Conservation (phyloP, 2,797 vertebrate genomes). For the Ambastaia sidthimunki region DNA sequence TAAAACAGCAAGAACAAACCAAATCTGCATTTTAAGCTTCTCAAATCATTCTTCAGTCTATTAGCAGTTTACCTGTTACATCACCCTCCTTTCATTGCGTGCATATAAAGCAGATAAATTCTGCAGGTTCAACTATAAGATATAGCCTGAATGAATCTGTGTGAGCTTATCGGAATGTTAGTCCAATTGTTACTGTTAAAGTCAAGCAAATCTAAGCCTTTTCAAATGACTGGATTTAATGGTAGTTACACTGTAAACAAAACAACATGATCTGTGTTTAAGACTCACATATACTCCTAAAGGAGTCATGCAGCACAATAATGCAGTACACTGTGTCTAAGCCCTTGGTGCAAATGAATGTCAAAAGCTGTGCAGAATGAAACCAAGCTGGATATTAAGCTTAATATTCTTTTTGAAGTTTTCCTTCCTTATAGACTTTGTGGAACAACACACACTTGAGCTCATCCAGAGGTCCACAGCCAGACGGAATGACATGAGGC, state of each 20-base stretch:
- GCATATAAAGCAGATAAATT: too few species aligned
- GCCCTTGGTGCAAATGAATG: background rate
- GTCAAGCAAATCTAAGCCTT: background rate
- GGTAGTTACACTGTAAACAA: too few species aligned
- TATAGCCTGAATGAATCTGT: too few species aligned
- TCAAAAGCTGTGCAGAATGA: background rate
- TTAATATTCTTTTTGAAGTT: background rate
- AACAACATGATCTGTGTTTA: background rate
- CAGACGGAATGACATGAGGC: background rate
- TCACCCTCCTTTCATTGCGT: too few species aligned
- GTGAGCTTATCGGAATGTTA: background rate
- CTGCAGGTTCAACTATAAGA: too few species aligned
- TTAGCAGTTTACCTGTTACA: too few species aligned
- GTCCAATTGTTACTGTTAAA: too few species aligned
- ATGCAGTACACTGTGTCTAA: background rate
- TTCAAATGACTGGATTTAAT: background rate
- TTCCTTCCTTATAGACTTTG: background rate
- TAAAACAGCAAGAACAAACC: background rate
- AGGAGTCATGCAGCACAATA: background rate
- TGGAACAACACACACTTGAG: background rate
- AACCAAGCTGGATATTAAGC: background rate
- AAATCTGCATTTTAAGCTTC: background rate
- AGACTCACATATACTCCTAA: background rate
- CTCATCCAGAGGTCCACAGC: background rate
- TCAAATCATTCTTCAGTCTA: too few species aligned